These are phyloP conservation scores for Danio tinwini DNA, from an alignment of 2,797 vertebrate species.

Conservation along the genomic window DNA sequence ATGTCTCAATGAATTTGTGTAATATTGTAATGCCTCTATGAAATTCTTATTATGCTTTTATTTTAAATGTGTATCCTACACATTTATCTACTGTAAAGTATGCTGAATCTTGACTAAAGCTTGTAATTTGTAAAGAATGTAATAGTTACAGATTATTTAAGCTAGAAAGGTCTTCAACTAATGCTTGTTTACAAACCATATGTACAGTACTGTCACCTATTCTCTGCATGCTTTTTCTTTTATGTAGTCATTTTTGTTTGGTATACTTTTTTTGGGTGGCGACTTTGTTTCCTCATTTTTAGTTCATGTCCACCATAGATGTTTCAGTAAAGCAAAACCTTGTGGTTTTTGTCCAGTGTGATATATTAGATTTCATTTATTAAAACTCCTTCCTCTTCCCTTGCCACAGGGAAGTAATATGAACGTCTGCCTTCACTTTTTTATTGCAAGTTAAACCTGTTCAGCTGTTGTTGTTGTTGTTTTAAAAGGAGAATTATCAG, in stretches of 20 bases:
- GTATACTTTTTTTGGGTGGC: neutral
- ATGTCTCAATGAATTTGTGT: too few species aligned
- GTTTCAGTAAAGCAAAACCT: neutral
- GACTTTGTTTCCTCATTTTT: neutral
- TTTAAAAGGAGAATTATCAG: neutral
- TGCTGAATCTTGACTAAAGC: neutral
- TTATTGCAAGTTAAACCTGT: neutral
- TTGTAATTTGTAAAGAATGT: neutral
- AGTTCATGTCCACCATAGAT: neutral
- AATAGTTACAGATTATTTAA: neutral
- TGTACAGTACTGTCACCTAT: too few species aligned
- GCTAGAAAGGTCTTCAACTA: neutral
- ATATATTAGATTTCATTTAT: neutral
- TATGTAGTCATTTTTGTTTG: too few species aligned
- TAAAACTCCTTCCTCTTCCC: constrained; percentile 13
- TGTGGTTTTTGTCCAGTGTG: neutral
- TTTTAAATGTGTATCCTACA: neutral
- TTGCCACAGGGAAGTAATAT: neutral
- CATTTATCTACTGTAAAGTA: neutral
- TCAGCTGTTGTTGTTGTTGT: neutral
- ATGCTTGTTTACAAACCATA: neutral
- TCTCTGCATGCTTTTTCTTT: too few species aligned
- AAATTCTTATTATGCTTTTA: neutral
- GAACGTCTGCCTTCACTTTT: constrained; percentile 3
- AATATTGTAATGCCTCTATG: too few species aligned